A percentile compares a stretch with the other conserved stretches of the same genome.
Evolutionary conservation across 2,113 vertebrate species (phyloP).

Genomic region (Corythoichthys intestinalis): DNA sequence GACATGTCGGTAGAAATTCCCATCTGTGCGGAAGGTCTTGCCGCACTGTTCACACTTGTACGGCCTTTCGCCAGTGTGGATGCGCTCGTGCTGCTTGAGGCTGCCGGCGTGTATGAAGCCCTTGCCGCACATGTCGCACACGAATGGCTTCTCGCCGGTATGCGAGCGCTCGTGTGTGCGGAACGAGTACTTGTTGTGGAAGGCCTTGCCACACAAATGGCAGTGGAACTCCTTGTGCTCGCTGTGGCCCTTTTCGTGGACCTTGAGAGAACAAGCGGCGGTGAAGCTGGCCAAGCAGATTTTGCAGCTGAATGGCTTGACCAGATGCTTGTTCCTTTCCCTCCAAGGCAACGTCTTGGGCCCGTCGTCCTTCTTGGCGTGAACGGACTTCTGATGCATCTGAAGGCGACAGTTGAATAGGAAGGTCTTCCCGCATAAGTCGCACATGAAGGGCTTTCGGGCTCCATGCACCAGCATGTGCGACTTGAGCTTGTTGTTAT

Average conservation of each 20-base stretch:
- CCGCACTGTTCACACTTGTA: constrained; percentile 66
- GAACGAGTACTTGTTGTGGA: constrained; percentile 67
- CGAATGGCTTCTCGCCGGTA: constrained; percentile 65
- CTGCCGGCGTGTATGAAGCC: constrained; percentile 54
- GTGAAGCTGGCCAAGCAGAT: constrained; percentile 60
- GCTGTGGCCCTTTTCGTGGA: constrained; percentile 58
- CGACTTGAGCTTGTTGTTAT: constrained; percentile 65
- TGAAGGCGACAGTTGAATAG: constrained; percentile 65
- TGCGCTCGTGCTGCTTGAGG: constrained; percentile 64
- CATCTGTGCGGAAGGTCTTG: constrained; percentile 61
- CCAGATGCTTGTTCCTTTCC: constrained; percentile 38
- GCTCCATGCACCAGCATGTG: constrained; percentile 67
- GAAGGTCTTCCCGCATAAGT: constrained; percentile 66
- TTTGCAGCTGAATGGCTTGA: constrained; percentile 62
- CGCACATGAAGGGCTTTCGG: constrained; percentile 64
- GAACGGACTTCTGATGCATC: constrained; percentile 60
- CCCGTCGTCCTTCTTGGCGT: constrained; percentile 31
- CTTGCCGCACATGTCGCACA: constrained; percentile 62
- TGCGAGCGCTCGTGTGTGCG: constrained; percentile 65
- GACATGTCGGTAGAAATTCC: constrained; percentile 63
- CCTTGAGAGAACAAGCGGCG: constrained; percentile 48
- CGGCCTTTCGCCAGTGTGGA: constrained; percentile 62
- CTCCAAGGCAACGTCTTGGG: constrained; percentile 5
- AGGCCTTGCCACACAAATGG: constrained; percentile 55
- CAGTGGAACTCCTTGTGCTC: constrained; percentile 66